These are phyloP conservation scores for Smittia sp. DNA, from an alignment of 2,888 invertebrate species.

Conservation along the genomic window DNA sequence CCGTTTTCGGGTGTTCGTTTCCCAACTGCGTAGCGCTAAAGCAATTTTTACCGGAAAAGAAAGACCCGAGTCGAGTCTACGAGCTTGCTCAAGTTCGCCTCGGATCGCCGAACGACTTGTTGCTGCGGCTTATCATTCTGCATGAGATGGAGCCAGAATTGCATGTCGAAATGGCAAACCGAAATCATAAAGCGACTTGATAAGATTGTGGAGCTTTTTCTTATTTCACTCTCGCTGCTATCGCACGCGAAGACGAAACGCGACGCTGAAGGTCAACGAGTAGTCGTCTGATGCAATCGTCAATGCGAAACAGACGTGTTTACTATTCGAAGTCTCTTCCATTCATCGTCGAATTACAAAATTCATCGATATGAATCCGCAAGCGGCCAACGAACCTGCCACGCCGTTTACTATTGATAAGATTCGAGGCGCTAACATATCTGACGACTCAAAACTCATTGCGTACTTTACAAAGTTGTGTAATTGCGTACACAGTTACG, in stretches of 20 bases:
- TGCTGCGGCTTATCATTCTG: background rate
- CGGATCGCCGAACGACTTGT: background rate
- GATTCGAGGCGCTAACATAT: background rate
- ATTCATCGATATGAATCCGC: background rate
- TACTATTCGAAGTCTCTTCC: background rate
- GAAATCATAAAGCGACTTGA: background rate
- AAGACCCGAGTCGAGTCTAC: too few species aligned
- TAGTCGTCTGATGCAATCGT: conserved; percentile 16
- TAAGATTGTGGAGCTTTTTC: conserved; percentile 6
- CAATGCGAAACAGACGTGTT: background rate
- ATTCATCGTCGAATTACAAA: background rate
- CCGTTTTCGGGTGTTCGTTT: background rate
- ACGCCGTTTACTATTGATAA: too few species aligned
- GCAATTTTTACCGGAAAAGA: conserved; percentile 7
- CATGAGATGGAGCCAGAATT: background rate
- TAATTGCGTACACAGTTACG: background rate
- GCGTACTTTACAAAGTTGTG: background rate
- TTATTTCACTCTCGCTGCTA: background rate
- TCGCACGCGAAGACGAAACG: background rate
- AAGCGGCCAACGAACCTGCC: background rate
- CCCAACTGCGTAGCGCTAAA: background rate
- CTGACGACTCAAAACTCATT: background rate
- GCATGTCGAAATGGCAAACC: conserved; percentile 1
- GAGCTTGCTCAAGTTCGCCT: too few species aligned
- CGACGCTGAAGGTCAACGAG: conserved; percentile 19